These are phyloP conservation scores for Danaus melanippus DNA, from an alignment of 1,140 invertebrate species.

Conservation along the genomic window DNA sequence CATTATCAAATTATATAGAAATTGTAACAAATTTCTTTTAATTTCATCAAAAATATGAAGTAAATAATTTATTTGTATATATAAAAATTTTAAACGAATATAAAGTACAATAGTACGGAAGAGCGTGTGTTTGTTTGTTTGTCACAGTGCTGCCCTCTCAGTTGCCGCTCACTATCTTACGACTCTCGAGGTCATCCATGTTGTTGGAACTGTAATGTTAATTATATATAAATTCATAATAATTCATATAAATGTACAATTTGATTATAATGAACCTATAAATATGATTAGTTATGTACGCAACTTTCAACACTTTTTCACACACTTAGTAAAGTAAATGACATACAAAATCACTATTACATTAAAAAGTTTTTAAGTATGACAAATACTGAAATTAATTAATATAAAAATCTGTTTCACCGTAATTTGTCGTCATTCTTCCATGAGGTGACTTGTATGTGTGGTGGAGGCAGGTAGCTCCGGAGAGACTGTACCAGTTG, in stretches of 20 bases:
- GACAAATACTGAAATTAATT: neutral
- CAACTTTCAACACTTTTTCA: too few relatives aligned
- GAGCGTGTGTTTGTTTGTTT: slow-evolving; percentile 6
- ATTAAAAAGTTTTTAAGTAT: too few relatives aligned
- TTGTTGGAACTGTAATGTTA: slow-evolving; percentile 53
- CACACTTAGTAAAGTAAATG: too few relatives aligned
- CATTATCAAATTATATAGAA: too few relatives aligned
- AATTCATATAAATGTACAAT: too few relatives aligned
- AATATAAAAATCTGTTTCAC: slow-evolving; percentile 35
- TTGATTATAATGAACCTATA: too few relatives aligned
- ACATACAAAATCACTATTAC: too few relatives aligned
- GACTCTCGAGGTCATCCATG: slow-evolving; percentile 63
- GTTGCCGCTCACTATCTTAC: slow-evolving; percentile 66
- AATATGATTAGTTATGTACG: too few relatives aligned
- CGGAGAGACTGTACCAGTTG: slow-evolving; percentile 86
- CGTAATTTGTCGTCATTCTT: slow-evolving; percentile 88
- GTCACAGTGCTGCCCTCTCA: slow-evolving; percentile 30
- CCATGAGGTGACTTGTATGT: slow-evolving; percentile 89
- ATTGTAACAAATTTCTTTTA: too few relatives aligned
- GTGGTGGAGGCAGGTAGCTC: slow-evolving; percentile 86
- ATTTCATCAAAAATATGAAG: too few relatives aligned
- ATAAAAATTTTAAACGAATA: slow-evolving; percentile 3
- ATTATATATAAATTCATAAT: slow-evolving; percentile 4
- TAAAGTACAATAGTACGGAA: slow-evolving; percentile 3
- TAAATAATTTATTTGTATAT: neutral